Evolutionary conservation across 2,113 vertebrate species (phyloP), one percentile per base, ranked within the genome.

Genomic region (Pelecanoides urinatrix): DNA sequence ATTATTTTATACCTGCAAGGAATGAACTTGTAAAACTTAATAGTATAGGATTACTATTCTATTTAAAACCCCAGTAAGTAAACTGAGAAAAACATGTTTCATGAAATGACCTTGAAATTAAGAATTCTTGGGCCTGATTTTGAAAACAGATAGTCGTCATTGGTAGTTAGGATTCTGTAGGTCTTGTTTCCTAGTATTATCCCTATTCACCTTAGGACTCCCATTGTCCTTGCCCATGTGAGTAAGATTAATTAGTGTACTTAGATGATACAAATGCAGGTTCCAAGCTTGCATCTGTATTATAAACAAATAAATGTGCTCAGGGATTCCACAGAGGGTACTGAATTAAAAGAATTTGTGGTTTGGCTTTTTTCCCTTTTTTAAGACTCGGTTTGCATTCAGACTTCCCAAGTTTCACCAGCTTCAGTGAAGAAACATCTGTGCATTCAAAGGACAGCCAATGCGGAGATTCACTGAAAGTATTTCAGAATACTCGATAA

Each of bases 1-100:
- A 93, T 93, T 77, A 61, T 93, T 94, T 88, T 73, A 75, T 94
- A 86, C 67, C 85, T 96, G 62, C 66, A 75, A 89, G 79, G 91
- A 93, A 97, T 89, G 79, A 81, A 86, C n/a, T 91, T 86, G 42
- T 84, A 84, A 92, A 90, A 62, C 34, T 30, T 30, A 76, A 68
- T 25, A 85, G 17, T 40, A 40, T 78, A 67, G 87, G 50, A 80
- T 93, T 95, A 79, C 72, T 83, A 18, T 92, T 89, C 92, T 93
- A 62, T 95, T 95, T 92, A 85, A 96, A 97, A 95, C 45, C 21
- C 9, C 44, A 81, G n/a, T 62, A 75, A 79, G 55, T 93, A 84
- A 94, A 87, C 27, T 84, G 72, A 65, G 78, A 47, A 87, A 90
- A 84, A 42, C 16, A 47, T 9, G 10, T 84, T 95, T 92, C 68